Evolutionary conservation across 2,888 invertebrate genomes (phyloP).

Genomic region (Eutolmus rufibarbis): DNA sequence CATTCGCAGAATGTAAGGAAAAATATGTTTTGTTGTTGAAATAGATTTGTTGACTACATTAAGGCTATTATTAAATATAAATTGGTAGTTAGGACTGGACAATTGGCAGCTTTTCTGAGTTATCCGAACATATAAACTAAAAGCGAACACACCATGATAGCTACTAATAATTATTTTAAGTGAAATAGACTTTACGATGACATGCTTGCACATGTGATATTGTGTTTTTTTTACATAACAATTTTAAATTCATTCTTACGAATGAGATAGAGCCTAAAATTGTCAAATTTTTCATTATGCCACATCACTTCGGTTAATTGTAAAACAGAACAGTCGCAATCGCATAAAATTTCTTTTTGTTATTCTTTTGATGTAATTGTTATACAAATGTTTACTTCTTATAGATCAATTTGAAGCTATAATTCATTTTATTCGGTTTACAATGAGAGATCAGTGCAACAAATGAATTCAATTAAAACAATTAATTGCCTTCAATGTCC

Average conservation of each 20-base stretch:
- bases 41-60: constrained; percentile 14
- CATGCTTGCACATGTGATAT: background rate
- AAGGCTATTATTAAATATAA: background rate
- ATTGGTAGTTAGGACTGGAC: background rate
- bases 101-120: constrained; percentile 19
- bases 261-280: background rate
- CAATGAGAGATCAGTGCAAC: background rate
- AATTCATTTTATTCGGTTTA: background rate
- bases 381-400: background rate
- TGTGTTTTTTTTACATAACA: background rate
- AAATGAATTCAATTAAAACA: background rate
- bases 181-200: background rate
- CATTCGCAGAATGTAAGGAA: constrained; percentile 7
- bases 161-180: background rate
- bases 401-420: background rate
- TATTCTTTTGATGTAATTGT: background rate
- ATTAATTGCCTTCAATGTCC: background rate
- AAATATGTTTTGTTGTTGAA: constrained; percentile 24
- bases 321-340: background rate
- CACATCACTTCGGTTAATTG: background rate
- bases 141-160: background rate
- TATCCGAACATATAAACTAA: background rate
- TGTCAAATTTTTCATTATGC: background rate
- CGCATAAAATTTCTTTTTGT: background rate
- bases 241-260: background rate